Evolutionary conservation across 2,113 vertebrate genomes (phyloP).

Genomic region (Leiothrix lutea): DNA sequence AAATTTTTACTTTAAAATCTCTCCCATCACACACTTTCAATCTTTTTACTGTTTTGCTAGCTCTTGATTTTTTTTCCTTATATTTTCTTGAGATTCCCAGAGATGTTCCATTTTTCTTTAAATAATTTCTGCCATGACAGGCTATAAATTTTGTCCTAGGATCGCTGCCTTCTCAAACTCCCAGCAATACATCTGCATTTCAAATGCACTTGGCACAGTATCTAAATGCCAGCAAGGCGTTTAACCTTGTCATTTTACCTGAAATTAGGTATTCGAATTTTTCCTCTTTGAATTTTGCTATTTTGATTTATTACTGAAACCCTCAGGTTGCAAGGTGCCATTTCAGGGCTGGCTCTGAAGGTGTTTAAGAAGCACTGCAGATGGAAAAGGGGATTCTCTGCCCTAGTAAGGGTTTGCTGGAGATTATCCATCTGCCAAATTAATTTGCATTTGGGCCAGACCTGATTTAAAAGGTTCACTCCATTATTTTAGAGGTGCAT

Average conservation of each 20-base stretch:
- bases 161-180: background rate
- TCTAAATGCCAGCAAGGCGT: slow-evolving; percentile 4
- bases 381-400: background rate
- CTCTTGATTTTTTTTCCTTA: background rate
- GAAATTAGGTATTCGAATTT: slow-evolving; percentile 24
- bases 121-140: background rate
- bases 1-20: background rate
- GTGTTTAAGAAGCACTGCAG: background rate
- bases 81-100: background rate
- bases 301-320: slow-evolving; percentile 33
- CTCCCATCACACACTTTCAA: background rate
- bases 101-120: background rate
- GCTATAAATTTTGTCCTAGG: slow-evolving; percentile 1
- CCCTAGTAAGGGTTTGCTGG: background rate
- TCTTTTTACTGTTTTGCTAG: background rate
- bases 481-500: background rate
- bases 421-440: background rate
- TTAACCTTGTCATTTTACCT: slow-evolving; percentile 47
- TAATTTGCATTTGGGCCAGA: background rate
- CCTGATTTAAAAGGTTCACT: background rate
- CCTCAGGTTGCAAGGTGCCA: background rate
- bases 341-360: background rate
- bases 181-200: slow-evolving; percentile 12
- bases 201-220: background rate
- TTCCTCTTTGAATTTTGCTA: background rate